These are phyloP conservation scores for Colostygia pectinataria DNA, from an alignment of 2,888 invertebrate genomes.

Conservation along the genomic window DNA sequence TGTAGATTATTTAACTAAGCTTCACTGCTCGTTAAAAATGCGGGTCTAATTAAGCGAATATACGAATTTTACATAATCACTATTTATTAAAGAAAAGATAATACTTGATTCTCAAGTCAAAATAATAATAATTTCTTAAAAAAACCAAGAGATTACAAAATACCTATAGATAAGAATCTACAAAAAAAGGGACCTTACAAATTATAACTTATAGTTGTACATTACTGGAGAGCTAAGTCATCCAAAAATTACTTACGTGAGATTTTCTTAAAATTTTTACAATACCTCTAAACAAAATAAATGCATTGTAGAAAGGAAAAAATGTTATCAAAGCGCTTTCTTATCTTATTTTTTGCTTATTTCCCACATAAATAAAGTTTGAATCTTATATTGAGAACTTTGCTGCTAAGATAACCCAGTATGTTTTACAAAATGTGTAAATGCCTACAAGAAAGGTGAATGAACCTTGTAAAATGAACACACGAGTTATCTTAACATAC, in stretches of 20 bases:
- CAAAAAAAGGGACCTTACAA: slow-evolving; percentile 75
- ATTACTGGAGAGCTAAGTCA: slow-evolving; percentile 74
- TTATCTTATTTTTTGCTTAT: slow-evolving; percentile 47
- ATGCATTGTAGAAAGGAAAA: slow-evolving; percentile 50
- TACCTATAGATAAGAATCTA: slow-evolving; percentile 77
- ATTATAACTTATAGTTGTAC: slow-evolving; percentile 79
- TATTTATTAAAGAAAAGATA: slow-evolving; percentile 76
- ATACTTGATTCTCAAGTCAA: slow-evolving; percentile 72
- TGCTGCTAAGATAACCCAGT: slow-evolving; percentile 70
- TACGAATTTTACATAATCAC: slow-evolving; percentile 55
- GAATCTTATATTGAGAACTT: slow-evolving; percentile 66
- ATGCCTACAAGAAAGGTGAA: slow-evolving; percentile 21
- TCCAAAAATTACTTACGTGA: slow-evolving; percentile 72
- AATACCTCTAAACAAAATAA: slow-evolving; percentile 47
- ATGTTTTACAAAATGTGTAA: slow-evolving; percentile 34
- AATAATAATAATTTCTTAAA: slow-evolving; percentile 61
- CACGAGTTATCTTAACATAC: slow-evolving; percentile 73
- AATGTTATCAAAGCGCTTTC: slow-evolving; percentile 38
- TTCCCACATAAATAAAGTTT: slow-evolving; percentile 70
- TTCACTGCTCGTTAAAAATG: background rate
- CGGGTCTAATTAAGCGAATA: slow-evolving; percentile 52
- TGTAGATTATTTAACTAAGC: too few species aligned
- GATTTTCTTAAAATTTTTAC: slow-evolving; percentile 44
- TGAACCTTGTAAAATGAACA: slow-evolving; percentile 35
- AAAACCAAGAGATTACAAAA: slow-evolving; percentile 79